Evolutionary conservation across 2,113 vertebrate genomes (phyloP).

Genomic region (Onychostoma macrolepis): DNA sequence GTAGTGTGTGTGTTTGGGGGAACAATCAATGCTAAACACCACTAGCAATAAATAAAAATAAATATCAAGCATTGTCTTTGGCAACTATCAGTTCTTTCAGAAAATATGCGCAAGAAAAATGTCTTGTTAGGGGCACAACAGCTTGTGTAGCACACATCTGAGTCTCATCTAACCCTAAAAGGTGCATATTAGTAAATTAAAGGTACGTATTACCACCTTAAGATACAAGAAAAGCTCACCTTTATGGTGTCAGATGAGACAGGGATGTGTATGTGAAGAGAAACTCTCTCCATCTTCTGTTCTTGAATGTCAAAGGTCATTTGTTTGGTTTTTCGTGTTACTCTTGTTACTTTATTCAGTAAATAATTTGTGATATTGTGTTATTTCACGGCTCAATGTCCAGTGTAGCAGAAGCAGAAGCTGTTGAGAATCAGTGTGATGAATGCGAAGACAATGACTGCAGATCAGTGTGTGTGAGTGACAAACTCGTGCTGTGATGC

Average conservation of each 20-base stretch:
- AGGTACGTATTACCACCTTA: too few relatives aligned
- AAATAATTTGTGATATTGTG: background rate
- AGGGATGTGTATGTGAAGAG: too few relatives aligned
- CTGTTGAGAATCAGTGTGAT: too few relatives aligned
- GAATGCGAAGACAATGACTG: too few relatives aligned
- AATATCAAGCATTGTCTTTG: too few relatives aligned
- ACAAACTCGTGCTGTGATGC: background rate
- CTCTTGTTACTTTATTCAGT: background rate
- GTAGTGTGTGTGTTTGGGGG: too few relatives aligned
- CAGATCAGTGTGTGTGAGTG: background rate
- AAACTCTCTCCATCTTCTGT: too few relatives aligned
- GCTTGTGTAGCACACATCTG: background rate
- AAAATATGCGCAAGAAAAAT: background rate
- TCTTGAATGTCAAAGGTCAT: too few relatives aligned
- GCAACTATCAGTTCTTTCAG: background rate
- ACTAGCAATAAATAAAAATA: too few relatives aligned
- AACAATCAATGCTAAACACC: too few relatives aligned
- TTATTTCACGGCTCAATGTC: background rate
- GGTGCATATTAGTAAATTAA: background rate
- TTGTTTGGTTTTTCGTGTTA: background rate
- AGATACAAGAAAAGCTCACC: background rate
- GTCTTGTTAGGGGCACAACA: too few relatives aligned
- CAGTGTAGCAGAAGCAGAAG: background rate
- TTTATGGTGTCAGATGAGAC: background rate
- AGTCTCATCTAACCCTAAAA: background rate